Evolutionary conservation across 2,797 vertebrate genomes (phyloP).

Genomic region (Silurus lanzhouensis): DNA sequence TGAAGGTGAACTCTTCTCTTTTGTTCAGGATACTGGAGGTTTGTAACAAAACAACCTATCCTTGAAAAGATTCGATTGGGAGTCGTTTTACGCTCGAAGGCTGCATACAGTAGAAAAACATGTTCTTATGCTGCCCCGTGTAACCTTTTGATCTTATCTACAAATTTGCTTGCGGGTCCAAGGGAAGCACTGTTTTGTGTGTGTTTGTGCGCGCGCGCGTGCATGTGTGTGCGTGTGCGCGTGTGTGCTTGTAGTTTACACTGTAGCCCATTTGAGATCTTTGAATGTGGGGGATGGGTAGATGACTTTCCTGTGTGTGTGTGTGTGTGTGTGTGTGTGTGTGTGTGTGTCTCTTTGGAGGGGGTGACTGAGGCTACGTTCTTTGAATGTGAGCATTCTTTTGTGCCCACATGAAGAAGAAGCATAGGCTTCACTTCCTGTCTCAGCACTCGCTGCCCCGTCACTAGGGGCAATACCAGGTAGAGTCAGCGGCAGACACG

Average conservation of each 20-base stretch:
- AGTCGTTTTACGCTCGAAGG: not conserved
- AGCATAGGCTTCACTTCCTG: constrained; percentile 64
- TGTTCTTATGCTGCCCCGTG: constrained; percentile 1
- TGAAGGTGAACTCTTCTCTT: constrained; percentile 22
- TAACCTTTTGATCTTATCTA: constrained; percentile 47
- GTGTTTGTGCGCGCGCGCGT: constrained; percentile 25
- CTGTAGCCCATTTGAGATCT: constrained; percentile 59
- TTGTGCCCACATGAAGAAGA: constrained; percentile 59
- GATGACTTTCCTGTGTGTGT: constrained; percentile 36
- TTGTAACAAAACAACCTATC: not conserved
- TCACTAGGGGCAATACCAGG: constrained; percentile 73
- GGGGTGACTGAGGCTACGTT: constrained; percentile 43
- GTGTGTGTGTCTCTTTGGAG: constrained; percentile 19
- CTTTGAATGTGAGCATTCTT: constrained; percentile 58
- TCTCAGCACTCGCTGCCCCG: constrained; percentile 65
- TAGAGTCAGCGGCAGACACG: constrained; percentile 76
- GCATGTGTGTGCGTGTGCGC: constrained; percentile 1
- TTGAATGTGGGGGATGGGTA: constrained; percentile 58
- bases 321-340: constrained; percentile 34
- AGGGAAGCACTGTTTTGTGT: constrained; percentile 12
- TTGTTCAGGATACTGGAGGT: constrained; percentile 29
- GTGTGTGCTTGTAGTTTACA: constrained; percentile 46
- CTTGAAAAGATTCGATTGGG: not conserved
- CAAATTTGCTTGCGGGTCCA: constrained; percentile 44
- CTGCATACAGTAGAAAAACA: constrained; percentile 15